Evolutionary conservation across 2,888 invertebrate species (phyloP), one percentile per base, ranked within the genome.

Genomic region (Tupiocoris notatus): DNA sequence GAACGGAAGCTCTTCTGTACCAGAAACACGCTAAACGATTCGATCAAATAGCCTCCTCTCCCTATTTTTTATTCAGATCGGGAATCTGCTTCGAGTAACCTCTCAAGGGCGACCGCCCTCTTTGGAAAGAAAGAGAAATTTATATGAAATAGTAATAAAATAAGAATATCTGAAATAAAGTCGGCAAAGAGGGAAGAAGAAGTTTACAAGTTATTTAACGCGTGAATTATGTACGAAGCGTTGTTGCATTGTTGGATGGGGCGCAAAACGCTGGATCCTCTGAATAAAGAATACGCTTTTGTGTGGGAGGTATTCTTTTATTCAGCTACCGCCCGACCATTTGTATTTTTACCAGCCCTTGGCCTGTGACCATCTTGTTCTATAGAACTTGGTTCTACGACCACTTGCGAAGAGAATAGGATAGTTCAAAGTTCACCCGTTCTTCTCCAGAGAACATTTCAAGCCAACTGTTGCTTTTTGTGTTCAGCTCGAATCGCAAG

Each of bases 1-100:
- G n/a, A n/a, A n/a, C n/a, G 65, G 54, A 64, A 9, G 54, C 59
- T 25, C 16, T 56, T 70, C 59, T 24, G 59, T 70, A 70, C 22
- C 59, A 57, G 18, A 59, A 70, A 59, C 70, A 70, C 59, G 58
- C 70, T 70, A 59, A 70, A 70, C 70, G 70, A 58, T 70, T 70
- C 12, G 70, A 70, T 70, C 70, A 70, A 70, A 70, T 59, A 21
- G 63, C 22, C 67, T 56, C 39, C 23, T 58, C 59, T 57, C 16
- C 59, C 59, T n/a, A 70, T 70, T 58, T 24, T 59, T 70, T 59
- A 70, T 70, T 70, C 70, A 57, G 56, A 39, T 22, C 54, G 57
- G 56, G 57, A 67, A 67, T 67, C 21, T 22, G 22, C 56, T 21
- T 22, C 39, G 12, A 39, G 39, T 39, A 39, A 7, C 39, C 39